These are phyloP conservation scores for Harpagus bidentatus DNA, from an alignment of 2,113 vertebrate genomes.

Conservation along the genomic window DNA sequence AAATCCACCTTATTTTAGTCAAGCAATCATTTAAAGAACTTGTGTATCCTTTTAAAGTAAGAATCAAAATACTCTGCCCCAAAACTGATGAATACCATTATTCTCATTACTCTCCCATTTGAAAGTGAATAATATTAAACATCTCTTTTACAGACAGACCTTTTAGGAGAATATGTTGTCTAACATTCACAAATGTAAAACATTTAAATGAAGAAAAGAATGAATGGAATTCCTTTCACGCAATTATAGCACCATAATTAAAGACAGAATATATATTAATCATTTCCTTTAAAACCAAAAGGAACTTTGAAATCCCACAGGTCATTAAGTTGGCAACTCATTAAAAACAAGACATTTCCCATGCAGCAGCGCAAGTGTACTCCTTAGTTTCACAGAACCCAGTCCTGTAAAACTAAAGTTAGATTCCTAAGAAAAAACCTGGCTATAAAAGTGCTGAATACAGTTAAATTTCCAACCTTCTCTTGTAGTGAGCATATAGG, in stretches of 20 bases:
- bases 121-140: background rate
- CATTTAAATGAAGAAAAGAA: slow-evolving; percentile 49
- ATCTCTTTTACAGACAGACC: background rate
- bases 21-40: background rate
- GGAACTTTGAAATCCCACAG: slow-evolving; percentile 64
- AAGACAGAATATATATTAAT: slow-evolving; percentile 64
- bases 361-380: slow-evolving; percentile 41
- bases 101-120: background rate
- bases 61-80: background rate
- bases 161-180: background rate
- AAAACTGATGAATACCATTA: background rate
- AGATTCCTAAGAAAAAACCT: background rate
- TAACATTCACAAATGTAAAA: slow-evolving; percentile 17
- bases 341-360: slow-evolving; percentile 65
- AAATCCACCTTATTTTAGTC: slow-evolving; percentile 23
- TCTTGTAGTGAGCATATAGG: background rate
- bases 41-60: slow-evolving; percentile 11
- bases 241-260: slow-evolving; percentile 46
- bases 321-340: slow-evolving; percentile 64
- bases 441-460: background rate
- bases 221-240: slow-evolving; percentile 56
- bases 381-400: slow-evolving; percentile 23
- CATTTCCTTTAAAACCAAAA: slow-evolving; percentile 63
- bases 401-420: slow-evolving; percentile 3
- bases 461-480: background rate